phyloP scores from a whole-genome alignment of 2,797 vertebrate species.

The Dendrocincla fuliginosa region DNA sequence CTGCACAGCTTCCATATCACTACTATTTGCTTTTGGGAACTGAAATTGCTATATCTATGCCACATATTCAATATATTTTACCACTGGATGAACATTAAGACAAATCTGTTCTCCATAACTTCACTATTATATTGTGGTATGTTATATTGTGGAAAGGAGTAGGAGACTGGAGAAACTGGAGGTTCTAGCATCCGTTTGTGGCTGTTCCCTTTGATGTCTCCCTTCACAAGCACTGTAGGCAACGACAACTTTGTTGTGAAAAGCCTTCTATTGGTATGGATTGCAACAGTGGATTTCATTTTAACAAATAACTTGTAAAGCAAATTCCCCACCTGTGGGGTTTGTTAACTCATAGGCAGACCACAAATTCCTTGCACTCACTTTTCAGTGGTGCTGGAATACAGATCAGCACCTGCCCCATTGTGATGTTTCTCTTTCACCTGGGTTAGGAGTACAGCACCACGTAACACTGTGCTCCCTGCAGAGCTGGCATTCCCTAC shows the following conservation, averaged over 20 bases:
- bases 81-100: neutral
- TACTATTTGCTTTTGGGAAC: neutral
- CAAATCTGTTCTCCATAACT: neutral
- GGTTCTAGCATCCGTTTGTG: neutral
- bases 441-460: neutral
- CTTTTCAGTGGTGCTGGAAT: neutral
- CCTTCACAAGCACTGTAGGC: neutral
- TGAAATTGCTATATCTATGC: neutral
- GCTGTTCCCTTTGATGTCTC: neutral
- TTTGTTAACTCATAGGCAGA: neutral
- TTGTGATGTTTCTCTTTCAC: neutral
- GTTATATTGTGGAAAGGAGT: neutral
- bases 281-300: neutral
- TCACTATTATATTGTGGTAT: neutral
- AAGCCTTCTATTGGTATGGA: neutral
- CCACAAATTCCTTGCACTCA: neutral
- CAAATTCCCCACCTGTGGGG: neutral
- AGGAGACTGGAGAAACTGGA: neutral
- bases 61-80: neutral
- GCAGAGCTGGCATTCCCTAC: neutral
- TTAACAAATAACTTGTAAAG: neutral
- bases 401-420: neutral
- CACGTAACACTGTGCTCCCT: neutral
- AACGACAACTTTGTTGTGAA: neutral
- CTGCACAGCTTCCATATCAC: neutral